Base-by-base conservation (phyloP, 2,888 invertebrate species). In the Seira sanloemensis region DNA sequence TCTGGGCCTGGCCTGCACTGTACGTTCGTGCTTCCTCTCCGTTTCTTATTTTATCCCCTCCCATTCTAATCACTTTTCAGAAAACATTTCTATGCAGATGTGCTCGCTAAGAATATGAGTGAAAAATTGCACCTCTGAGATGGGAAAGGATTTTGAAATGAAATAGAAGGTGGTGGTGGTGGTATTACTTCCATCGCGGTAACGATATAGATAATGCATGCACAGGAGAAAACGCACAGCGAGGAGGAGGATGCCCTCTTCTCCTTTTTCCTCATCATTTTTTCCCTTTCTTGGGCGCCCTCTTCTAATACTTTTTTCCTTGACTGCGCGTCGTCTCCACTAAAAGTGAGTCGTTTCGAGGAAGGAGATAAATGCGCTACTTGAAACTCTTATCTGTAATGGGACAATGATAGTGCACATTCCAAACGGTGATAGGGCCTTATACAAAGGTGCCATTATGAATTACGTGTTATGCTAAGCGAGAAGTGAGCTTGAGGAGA, bases 81-180 rank as follows among this genome's bases (percentile, higher is more conserved):
- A 72, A 69, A 76, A 77, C 82, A 83, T 77, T 83, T 83, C 82
- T 72, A 83, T 83, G 82, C 82, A 83, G 82, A 83, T 83, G 82
- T 72, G 77, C 21, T 77, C 72, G 54, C 23, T 27, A 67, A 25
- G 77, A 77, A 83, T 77, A 83, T 77, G 79, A 84, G 79, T 84
- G 84, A 84, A 84, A 84, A 84, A 84, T 84, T 79, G 75, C 84
- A 84, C 84, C 84, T 84, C 68, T 24, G 84, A 84, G 84, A 84
- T 75, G 71, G n/a, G 79, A 73, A 77, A 77, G 77, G 82, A 77
- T 77, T 83, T 78, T 84, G 78, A 84, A 84, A 84, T 79, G 78
- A 84, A 84, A 84, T 75, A 71, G 78, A 84, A 84, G 73, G 78
- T 69, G 84, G 76, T 76, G 71, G 81, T 58, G 68, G 72, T 58